Base-by-base conservation (phyloP, 2,797 vertebrate genomes). In the Champsocephalus gunnari region DNA sequence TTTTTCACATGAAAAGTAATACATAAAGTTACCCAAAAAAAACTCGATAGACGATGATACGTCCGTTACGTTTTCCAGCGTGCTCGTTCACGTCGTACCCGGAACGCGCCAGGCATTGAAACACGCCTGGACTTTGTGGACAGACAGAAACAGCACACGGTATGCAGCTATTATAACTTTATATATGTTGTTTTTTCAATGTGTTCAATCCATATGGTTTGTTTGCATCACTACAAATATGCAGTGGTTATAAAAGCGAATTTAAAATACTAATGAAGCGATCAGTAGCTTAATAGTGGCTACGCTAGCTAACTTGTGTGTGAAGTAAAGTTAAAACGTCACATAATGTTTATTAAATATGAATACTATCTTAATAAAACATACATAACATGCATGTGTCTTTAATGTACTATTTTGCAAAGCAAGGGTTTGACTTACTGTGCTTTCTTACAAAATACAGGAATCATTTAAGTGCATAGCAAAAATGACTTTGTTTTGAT, bases 221-320 rank as follows among this genome's bases (percentile, higher is more conserved):
- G 0, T 9, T 41, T 16, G 58, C 19, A 48, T 21, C 0, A 4
- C 3, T 44, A 66, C 12, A 57, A 16, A 64, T 0, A 24, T 41
- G 3, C 3, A 41, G 50, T 38, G 17, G 7, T 45, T 3, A 8
- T 8, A 11, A 14, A 32, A 62, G 16, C 9, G 1, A 17, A 0
- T 3, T 0, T 2, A 32, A 70, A 71, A 24, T 50, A 6, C 2
- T 1, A 38, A 3, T 21, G 9, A 57, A 55, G 48, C 12, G 4
- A 48, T n/a, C 17, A 24, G 19, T 21, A 2, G 79, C 72, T 85
- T 64, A 38, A 5, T 16, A 61, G 2, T 57, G 32, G 61, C 84
- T 89, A 83, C 74, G 78, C 78, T 89, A 90, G 58, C 78, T 72
- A 71, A 73, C 3, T 8, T 21, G 19, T 24, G 51, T 28, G 5